These are phyloP conservation scores for Plecturocebus donacophilus DNA, from an alignment of 2,113 vertebrate genomes.

Conservation along the genomic window DNA sequence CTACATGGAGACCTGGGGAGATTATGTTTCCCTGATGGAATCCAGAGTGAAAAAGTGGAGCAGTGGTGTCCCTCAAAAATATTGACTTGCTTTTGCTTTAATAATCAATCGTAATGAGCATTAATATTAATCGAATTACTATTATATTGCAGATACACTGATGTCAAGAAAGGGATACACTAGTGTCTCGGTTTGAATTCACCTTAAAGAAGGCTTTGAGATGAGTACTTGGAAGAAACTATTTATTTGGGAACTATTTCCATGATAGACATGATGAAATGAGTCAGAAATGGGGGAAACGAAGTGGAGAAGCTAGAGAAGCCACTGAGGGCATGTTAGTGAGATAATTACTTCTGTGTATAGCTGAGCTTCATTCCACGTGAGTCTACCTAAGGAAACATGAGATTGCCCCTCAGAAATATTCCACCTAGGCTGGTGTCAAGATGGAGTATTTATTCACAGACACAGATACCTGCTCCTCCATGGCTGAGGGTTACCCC, in stretches of 20 bases:
- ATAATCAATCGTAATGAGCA: background rate
- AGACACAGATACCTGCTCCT: background rate
- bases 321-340: background rate
- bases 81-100: background rate
- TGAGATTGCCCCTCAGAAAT: background rate
- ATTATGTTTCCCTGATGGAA: background rate
- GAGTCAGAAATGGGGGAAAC: background rate
- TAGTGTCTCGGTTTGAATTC: background rate
- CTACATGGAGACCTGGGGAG: accelerated
- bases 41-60: background rate
- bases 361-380: too few species aligned
- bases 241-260: background rate
- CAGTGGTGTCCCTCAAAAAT: background rate
- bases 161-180: background rate
- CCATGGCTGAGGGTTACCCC: background rate
- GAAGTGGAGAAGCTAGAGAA: background rate
- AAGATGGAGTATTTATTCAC: background rate
- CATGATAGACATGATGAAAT: background rate
- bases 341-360: background rate
- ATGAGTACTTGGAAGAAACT: background rate
- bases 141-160: background rate
- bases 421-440: background rate
- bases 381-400: background rate
- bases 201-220: background rate
- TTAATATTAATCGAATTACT: background rate